These are phyloP conservation scores for Hyaena hyaena DNA, from an alignment of 2,113 vertebrate genomes.

Conservation along the genomic window DNA sequence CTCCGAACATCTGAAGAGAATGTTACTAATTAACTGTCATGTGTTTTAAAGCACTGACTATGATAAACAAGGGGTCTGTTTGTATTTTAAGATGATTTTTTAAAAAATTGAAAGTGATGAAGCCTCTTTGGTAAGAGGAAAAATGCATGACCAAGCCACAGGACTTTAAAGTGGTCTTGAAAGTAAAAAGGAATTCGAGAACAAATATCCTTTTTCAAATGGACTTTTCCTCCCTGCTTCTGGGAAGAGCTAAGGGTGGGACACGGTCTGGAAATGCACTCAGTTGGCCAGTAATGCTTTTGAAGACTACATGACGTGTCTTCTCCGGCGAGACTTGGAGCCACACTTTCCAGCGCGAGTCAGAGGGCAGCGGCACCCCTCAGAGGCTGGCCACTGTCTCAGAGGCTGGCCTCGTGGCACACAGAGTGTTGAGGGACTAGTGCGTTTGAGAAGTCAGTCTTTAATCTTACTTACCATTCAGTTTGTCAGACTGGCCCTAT, in stretches of 20 bases:
- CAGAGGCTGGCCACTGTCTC: background rate
- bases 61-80: constrained; percentile 65
- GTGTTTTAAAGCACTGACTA: constrained; percentile 29
- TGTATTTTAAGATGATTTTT: constrained; percentile 59
- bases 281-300: constrained; percentile 60
- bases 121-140: constrained; percentile 64
- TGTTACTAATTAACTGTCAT: constrained; percentile 19
- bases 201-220: constrained; percentile 78
- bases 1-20: constrained; percentile 4
- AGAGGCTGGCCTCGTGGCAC: background rate
- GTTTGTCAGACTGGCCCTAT: background rate
- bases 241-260: constrained; percentile 73
- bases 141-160: constrained; percentile 72
- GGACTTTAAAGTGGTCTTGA: constrained; percentile 69
- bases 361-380: constrained; percentile 41
- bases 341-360: constrained; percentile 62
- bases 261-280: constrained; percentile 69
- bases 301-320: constrained; percentile 67
- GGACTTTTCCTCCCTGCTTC: constrained; percentile 68
- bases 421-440: background rate
- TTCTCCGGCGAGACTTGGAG: constrained; percentile 41
- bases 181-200: constrained; percentile 66
- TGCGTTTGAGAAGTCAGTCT: background rate
- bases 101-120: constrained; percentile 45
- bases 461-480: background rate